Evolutionary conservation across 2,113 vertebrate genomes (phyloP).

Genomic region (Brachyhypopomus occidentalis): DNA sequence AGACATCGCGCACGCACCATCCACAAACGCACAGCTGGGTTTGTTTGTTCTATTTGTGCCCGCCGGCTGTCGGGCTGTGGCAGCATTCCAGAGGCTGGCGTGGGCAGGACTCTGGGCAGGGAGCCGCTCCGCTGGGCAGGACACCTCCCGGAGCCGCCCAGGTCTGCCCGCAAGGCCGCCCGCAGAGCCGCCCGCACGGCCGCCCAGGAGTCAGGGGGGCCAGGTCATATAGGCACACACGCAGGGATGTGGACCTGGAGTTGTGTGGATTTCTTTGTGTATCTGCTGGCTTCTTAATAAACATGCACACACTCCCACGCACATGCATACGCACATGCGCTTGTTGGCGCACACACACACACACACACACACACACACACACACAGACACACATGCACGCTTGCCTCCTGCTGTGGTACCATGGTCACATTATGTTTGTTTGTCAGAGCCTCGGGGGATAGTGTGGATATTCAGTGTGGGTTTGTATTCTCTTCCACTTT

Average conservation of each 20-base stretch:
- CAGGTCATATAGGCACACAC: neutral
- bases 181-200: neutral
- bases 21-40: constrained; percentile 13
- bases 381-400: neutral
- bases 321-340: too few species aligned
- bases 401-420: constrained; percentile 35
- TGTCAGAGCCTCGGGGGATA: constrained; percentile 44
- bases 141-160: constrained; percentile 15
- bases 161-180: neutral
- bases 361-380: neutral
- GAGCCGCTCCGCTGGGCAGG: constrained; percentile 12
- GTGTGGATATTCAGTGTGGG: constrained; percentile 33
- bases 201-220: too few species aligned
- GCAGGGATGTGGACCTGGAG: neutral
- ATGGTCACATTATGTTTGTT: constrained; percentile 40
- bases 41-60: constrained; percentile 20
- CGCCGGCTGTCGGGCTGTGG: constrained; percentile 23
- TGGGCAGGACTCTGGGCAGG: neutral
- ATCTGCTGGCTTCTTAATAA: constrained; percentile 15
- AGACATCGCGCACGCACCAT: neutral
- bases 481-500: constrained; percentile 31
- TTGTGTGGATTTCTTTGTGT: constrained; percentile 22
- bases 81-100: constrained; percentile 29
- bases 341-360: too few species aligned
- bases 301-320: too few species aligned